These are phyloP conservation scores for Platorchestia sp. DNA, from an alignment of 1,140 invertebrate species.

Conservation along the genomic window DNA sequence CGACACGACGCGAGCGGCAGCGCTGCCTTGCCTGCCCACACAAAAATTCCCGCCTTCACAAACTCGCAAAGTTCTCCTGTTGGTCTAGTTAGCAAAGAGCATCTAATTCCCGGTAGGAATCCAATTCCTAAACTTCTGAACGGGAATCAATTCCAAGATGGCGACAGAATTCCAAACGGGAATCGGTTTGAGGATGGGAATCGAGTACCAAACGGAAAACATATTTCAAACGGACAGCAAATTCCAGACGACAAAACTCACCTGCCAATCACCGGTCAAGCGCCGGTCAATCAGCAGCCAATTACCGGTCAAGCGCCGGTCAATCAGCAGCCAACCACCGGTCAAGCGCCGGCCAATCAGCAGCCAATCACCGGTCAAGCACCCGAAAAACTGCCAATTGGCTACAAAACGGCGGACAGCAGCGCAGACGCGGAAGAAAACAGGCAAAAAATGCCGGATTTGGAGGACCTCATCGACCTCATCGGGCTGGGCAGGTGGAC, in stretches of 20 bases:
- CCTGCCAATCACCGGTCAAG: no score
- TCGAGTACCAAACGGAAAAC: no score
- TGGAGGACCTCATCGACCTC: conserved; percentile 53
- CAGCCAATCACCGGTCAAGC: no score
- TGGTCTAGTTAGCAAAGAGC: neutral
- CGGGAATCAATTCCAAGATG: no score
- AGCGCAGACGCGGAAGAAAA: neutral
- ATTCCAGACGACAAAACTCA: neutral
- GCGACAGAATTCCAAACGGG: no score
- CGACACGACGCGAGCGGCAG: neutral
- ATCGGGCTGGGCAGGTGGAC: conserved; percentile 59
- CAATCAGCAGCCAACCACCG: no score
- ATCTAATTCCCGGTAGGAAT: neutral
- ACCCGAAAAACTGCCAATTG: no score
- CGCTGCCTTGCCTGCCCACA: neutral
- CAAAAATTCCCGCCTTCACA: neutral
- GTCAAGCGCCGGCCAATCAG: no score
- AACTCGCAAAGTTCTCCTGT: neutral
- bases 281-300: no score
- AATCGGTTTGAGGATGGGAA: no score
- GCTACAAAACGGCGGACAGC: neutral
- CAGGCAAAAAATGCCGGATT: neutral
- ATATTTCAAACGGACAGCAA: neutral
- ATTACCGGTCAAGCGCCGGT: no score
- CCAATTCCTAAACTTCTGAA: neutral